Percentiles rank a stretch among this genome's conserved stretches.
These are phyloP conservation scores for Ptychadena robeensis DNA, from an alignment of 2,797 vertebrate genomes.

Conservation along the genomic window DNA sequence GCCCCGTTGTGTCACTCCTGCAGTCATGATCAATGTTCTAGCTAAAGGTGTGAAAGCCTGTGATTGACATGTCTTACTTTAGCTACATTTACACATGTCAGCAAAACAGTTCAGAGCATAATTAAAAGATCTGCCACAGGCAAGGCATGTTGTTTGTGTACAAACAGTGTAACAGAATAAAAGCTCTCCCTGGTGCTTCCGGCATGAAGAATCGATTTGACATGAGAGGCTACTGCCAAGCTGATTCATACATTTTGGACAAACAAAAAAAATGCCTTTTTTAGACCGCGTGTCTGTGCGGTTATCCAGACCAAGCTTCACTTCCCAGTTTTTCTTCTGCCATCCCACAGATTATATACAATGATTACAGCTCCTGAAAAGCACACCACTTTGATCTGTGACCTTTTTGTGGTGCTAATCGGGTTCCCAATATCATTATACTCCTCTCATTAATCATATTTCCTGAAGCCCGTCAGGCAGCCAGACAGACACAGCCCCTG, in stretches of 20 bases:
- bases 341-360: conserved; percentile 72
- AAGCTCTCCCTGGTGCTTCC: not conserved
- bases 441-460: conserved; percentile 96
- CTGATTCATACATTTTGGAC: conserved; percentile 50
- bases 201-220: conserved; percentile 13
- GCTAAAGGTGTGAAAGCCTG: not conserved
- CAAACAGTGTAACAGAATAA: conserved; percentile 30
- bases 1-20: not conserved
- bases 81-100: conserved; percentile 30
- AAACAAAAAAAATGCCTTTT: conserved; percentile 22
- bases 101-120: conserved; percentile 26
- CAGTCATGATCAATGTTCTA: not conserved
- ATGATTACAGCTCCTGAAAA: conserved; percentile 77
- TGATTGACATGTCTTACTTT: conserved; percentile 25
- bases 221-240: conserved; percentile 19
- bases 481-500: conserved; percentile 77
- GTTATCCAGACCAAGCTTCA: conserved; percentile 66
- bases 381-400: conserved; percentile 85
- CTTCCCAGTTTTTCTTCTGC: conserved; percentile 71
- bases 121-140: conserved; percentile 43
- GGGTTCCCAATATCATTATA: conserved; percentile 92
- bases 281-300: conserved; percentile 35
- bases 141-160: conserved; percentile 15
- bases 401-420: conserved; percentile 94
- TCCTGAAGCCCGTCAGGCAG: conserved; percentile 80